Base-by-base conservation (phyloP, 2,797 vertebrate genomes). In the Geotria australis region DNA sequence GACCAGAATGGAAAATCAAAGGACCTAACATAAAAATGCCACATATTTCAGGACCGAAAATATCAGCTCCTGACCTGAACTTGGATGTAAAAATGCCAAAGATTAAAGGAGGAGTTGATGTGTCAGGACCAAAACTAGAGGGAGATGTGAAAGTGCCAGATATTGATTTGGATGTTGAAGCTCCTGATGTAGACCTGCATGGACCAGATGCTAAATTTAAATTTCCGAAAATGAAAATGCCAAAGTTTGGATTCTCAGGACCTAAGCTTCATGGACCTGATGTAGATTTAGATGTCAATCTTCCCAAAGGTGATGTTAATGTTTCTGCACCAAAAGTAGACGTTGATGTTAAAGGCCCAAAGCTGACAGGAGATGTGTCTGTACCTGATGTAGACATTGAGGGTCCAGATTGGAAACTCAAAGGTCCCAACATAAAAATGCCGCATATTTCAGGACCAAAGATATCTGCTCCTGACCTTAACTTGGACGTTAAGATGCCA, bases 221-320 rank as follows among this genome's bases (percentile, higher is more conserved):
- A 58, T 57, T 63, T 56, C 56, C 62, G 57, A 65, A 64, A 58
- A 69, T 68, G 59, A 77, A 74, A 67, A 59, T 70, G 59, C 73
- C 71, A 55, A 72, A 68, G 63, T n/a, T 70, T 10, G 66, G 64
- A 38, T 46, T 66, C 2, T 38, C 61, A 61, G 63, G 66, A 47
- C 61, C 69, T 47, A n/a, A 49, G 13, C 60, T 47, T 8, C 65
- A 70, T 55, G 63, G 46, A 60, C 60, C 46, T 24, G 24, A 24
- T 24, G 24, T 24, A 24, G 24, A 24, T 24, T 24, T 24, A 24
- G 24, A 24, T 3, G 24, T 24, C 24, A 24, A 24, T 24, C 24
- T 24, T 24, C 24, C 24, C 24, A 53, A 57, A 7, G 57, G 61
- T 61, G 61, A 63, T 45, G 56, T 47, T 8, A 68, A 65, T 48